Evolutionary conservation across 2,797 vertebrate genomes (phyloP), one percentile per base, ranked within the genome.

Genomic region (Ptychobarbus kaznakovi): DNA sequence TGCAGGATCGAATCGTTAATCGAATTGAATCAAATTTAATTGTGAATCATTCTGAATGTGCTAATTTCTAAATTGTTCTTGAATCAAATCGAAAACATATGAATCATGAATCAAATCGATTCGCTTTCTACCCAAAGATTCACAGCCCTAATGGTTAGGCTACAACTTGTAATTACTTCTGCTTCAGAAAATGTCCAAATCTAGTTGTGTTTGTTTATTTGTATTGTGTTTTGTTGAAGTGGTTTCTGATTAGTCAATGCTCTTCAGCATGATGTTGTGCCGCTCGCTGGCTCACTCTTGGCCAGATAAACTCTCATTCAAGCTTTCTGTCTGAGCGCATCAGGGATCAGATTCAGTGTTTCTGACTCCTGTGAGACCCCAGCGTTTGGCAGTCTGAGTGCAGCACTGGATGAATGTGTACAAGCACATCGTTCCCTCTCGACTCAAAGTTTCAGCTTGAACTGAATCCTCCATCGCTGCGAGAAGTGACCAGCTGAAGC

Each of bases 351-450:
- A 72, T 51, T 66, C 22, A n/a, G 25, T 49, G 80, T 69, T 69
- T 77, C 18, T 20, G 73, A 44, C 35, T 86, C 85, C 73, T 70
- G 9, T 46, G 72, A 69, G 68, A 72, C 28, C 38, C 42, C 53
- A 72, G 76, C 6, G 40, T 70, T 80, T 85, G 68, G 40, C 83
- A 65, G 76, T 7, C 25, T 25, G 25, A 85, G n/a, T 25, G 28
- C 49, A 38, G 40, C 35, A 38, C 25, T n/a, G 25, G 51, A 69
- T 12, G 65, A 69, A 58, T 69, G 56, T 56, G 63, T 78, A 44
- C 63, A 58, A 78, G 38, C 82, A 84, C 49, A 53, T 42, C 12
- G 18, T 66, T 77, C 63, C n/a, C 63, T 28, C 22, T 56, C 53
- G 4, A 42, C 51, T 46, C n/a, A 0, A 46, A 53, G 16, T 9